Evolutionary conservation across 2,113 vertebrate species (phyloP).

Genomic region (Cnemophilus loriae): DNA sequence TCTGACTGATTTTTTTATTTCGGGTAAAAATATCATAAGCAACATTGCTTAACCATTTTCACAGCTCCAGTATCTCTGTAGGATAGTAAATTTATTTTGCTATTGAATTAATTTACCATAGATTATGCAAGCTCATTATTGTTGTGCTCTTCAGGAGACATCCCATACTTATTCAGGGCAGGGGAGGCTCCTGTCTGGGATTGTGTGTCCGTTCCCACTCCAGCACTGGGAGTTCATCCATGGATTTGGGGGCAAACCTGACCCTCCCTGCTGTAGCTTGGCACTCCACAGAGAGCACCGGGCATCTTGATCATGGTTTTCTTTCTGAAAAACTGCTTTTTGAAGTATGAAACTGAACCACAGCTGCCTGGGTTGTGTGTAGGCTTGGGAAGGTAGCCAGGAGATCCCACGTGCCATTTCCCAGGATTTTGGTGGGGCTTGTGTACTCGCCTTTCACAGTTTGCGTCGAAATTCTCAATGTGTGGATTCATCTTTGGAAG

Average conservation of each 20-base stretch:
- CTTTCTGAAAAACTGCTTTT: neutral
- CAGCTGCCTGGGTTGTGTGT: neutral
- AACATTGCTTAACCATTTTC: neutral
- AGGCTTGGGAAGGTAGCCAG: neutral
- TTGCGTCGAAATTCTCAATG: neutral
- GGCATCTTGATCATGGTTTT: neutral
- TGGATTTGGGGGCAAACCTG: neutral
- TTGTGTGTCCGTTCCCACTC: neutral
- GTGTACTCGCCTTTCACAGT: neutral
- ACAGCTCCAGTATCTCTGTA: neutral
- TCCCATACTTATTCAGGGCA: neutral
- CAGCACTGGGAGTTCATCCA: neutral
- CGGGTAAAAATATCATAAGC: constrained; percentile 10
- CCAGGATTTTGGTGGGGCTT: neutral
- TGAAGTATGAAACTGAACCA: neutral
- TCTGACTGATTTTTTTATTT: neutral
- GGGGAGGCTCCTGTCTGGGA: neutral
- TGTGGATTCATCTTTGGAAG: neutral
- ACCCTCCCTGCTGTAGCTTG: neutral
- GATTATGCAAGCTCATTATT: neutral
- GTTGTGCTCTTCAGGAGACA: neutral
- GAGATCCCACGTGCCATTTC: neutral
- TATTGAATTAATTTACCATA: constrained; percentile 34
- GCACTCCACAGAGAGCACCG: fast-evolving
- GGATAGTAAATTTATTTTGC: constrained; percentile 14